Evolutionary conservation across 2,888 invertebrate species (phyloP).

Genomic region (Oscheius sp.): DNA sequence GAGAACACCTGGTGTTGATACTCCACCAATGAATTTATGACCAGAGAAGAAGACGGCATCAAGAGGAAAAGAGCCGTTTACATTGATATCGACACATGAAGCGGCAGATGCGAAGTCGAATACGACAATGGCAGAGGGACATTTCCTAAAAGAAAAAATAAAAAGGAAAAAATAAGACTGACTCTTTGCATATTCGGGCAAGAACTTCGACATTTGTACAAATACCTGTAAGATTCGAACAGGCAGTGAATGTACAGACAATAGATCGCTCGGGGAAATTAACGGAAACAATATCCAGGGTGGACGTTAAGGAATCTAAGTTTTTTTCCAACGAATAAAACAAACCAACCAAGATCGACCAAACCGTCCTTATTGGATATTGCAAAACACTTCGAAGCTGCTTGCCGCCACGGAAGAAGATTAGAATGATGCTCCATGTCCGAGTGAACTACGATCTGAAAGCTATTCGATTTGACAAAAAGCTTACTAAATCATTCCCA

Average conservation of each 20-base stretch:
- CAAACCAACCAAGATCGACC: constrained; percentile 28
- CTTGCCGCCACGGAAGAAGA: constrained; percentile 84
- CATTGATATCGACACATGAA: constrained; percentile 82
- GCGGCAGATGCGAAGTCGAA: constrained; percentile 89
- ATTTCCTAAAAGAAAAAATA: constrained; percentile 77
- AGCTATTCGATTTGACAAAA: neutral
- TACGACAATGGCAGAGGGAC: constrained; percentile 74
- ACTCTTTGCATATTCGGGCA: constrained; percentile 72
- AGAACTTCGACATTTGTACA: constrained; percentile 84
- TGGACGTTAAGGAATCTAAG: neutral
- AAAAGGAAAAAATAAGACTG: neutral
- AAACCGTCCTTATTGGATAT: constrained; percentile 37
- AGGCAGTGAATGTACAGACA: constrained; percentile 86
- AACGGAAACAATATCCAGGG: constrained; percentile 25
- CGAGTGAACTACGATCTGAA: constrained; percentile 50
- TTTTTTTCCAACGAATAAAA: neutral
- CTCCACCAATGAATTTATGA: constrained; percentile 89
- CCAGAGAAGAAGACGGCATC: constrained; percentile 89
- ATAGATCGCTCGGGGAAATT: constrained; percentile 74
- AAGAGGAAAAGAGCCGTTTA: constrained; percentile 85
- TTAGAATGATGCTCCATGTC: constrained; percentile 80
- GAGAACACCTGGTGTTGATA: constrained; percentile 82
- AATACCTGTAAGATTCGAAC: constrained; percentile 89
- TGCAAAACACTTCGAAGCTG: constrained; percentile 71
- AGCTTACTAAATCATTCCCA: constrained; percentile 4